phyloP scores from a whole-genome alignment of 2,888 invertebrate species.

The Eurytoma californica region DNA sequence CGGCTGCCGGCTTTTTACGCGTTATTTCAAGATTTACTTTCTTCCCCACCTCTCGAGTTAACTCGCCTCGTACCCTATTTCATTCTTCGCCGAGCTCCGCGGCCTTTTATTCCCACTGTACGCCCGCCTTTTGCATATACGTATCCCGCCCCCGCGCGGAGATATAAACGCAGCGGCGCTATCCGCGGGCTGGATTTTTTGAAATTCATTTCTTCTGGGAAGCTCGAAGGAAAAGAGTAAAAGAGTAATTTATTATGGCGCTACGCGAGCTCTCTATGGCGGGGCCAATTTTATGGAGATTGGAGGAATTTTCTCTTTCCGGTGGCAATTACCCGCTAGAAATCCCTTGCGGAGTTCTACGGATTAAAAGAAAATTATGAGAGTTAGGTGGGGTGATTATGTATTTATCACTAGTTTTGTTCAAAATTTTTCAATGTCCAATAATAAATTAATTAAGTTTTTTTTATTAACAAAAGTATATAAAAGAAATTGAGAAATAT shows the following conservation, averaged over 20 bases:
- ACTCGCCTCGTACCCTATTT: conserved; percentile 11
- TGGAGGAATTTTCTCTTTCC: no score
- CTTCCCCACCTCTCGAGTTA: conserved; percentile 15
- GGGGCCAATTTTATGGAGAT: background rate
- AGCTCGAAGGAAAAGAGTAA: conserved; percentile 1
- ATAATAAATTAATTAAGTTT: no score
- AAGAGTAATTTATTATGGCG: background rate
- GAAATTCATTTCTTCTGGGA: conserved; percentile 7
- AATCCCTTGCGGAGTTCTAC: no score
- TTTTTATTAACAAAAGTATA: no score
- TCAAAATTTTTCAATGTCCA: no score
- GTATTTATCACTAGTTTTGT: no score
- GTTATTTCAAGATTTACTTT: conserved; percentile 47
- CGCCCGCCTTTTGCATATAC: background rate
- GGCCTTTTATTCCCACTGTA: conserved; percentile 1
- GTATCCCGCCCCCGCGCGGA: background rate
- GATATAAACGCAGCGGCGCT: background rate
- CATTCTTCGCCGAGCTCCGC: conserved; percentile 25
- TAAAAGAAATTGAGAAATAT: no score
- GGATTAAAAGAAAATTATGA: no score
- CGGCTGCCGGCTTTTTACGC: conserved; percentile 33
- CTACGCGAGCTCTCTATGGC: conserved; percentile 1
- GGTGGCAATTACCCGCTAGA: no score
- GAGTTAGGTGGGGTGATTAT: no score
- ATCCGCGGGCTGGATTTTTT: conserved; percentile 10